Evolutionary conservation across 2,113 vertebrate species (phyloP).

Genomic region (Gobius niger): DNA sequence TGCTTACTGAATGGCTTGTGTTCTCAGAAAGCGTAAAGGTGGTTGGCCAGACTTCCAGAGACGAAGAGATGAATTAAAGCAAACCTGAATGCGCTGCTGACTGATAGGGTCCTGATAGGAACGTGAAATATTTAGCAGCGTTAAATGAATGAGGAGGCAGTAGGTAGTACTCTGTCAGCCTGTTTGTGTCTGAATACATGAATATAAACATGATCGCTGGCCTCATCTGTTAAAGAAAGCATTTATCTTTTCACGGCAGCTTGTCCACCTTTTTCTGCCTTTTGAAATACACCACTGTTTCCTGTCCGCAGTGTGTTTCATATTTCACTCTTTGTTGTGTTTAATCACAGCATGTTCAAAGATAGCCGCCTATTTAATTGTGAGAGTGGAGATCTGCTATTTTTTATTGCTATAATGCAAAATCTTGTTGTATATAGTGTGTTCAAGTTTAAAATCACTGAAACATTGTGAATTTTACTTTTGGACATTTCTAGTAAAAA

Average conservation of each 20-base stretch:
- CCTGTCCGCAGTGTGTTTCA: not conserved
- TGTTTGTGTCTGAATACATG: constrained; percentile 53
- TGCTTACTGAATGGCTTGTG: not conserved
- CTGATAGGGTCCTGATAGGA: constrained; percentile 38
- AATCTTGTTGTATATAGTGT: no score
- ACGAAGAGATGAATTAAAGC: constrained; percentile 31
- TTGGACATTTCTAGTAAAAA: no score
- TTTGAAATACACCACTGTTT: not conserved
- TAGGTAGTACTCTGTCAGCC: constrained; percentile 22
- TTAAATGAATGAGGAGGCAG: constrained; percentile 47
- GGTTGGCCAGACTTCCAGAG: constrained; percentile 12
- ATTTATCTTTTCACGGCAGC: constrained; percentile 11
- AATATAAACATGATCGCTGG: constrained; percentile 36
- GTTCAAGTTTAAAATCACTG: no score
- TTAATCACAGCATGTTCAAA: not conserved
- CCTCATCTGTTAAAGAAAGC: constrained; percentile 10
- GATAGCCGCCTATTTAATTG: not conserved
- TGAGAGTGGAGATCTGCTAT: no score
- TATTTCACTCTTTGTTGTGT: not conserved
- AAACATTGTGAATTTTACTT: no score
- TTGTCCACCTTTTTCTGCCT: constrained; percentile 1
- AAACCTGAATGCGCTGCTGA: constrained; percentile 19
- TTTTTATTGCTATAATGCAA: no score
- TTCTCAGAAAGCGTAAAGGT: not conserved
- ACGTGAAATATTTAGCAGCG: constrained; percentile 62